Evolutionary conservation across 2,113 vertebrate genomes (phyloP).

Genomic region (Corythoichthys intestinalis): DNA sequence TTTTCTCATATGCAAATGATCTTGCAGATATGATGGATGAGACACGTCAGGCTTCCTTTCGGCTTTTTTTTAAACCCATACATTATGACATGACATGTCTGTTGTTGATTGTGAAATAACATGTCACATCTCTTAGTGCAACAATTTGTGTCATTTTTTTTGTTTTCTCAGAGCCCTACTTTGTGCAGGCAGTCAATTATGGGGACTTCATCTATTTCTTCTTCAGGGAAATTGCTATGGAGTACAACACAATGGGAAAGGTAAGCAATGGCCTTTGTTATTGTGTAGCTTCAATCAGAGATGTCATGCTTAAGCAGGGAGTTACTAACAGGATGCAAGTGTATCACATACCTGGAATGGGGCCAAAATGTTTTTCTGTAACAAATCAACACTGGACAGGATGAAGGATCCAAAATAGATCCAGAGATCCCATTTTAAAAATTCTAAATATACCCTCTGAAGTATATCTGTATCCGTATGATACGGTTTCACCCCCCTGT

Average conservation of each 20-base stretch:
- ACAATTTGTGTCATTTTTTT: conserved; percentile 34
- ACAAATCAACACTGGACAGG: conserved; percentile 60
- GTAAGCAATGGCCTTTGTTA: conserved; percentile 68
- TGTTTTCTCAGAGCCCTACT: conserved; percentile 85
- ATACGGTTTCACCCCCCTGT: conserved; percentile 13
- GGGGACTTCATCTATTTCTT: conserved; percentile 98
- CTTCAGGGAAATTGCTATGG: conserved; percentile 98
- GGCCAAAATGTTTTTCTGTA: conserved; percentile 41
- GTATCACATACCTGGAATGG: conserved; percentile 51
- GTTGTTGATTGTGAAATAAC: conserved; percentile 54
- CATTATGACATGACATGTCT: conserved; percentile 47
- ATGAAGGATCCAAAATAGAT: conserved; percentile 62
- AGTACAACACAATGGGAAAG: conserved; percentile 99
- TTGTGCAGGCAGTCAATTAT: conserved; percentile 93
- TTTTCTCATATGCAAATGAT: conserved; percentile 49
- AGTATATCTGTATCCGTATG: conserved; percentile 33
- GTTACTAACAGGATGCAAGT: conserved; percentile 71
- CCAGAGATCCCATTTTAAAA: conserved; percentile 42
- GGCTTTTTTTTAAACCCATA: conserved; percentile 32
- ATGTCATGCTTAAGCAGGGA: conserved; percentile 57
- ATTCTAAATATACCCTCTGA: conserved; percentile 57
- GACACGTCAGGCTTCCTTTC: conserved; percentile 36
- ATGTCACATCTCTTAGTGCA: conserved; percentile 39
- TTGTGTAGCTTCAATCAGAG: conserved; percentile 58
- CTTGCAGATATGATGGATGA: conserved; percentile 53